Conservation (phyloP, 2,888 invertebrate genomes). For the Lumbricus terrestris region DNA sequence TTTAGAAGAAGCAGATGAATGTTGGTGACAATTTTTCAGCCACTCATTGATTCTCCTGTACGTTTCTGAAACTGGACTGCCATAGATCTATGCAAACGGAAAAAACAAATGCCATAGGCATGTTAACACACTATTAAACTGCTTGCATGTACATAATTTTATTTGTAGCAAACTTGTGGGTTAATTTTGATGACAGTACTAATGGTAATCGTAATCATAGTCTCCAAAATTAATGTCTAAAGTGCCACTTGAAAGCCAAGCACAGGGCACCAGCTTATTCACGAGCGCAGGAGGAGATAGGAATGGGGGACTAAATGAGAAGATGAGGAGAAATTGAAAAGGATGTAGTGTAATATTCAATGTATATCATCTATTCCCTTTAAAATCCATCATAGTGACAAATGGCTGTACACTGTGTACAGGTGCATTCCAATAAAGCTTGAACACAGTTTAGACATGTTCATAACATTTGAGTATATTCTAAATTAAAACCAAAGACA, state of each 20-base stretch:
- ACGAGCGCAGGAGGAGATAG: background rate
- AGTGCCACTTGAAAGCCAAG: too few relatives aligned
- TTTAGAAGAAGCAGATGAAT: background rate
- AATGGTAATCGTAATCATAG: too few relatives aligned
- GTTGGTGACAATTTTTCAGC: constrained; percentile 13
- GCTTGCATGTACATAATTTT: too few relatives aligned
- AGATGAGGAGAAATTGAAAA: background rate
- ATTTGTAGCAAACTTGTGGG: background rate
- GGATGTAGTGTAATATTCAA: background rate
- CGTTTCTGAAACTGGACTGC: background rate
- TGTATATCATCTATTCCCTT: background rate
- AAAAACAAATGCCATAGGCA: background rate
- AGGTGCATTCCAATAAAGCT: too few relatives aligned
- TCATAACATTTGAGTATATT: too few relatives aligned
- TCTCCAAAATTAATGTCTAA: too few relatives aligned
- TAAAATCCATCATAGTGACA: too few relatives aligned
- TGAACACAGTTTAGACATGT: too few relatives aligned
- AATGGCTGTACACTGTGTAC: too few relatives aligned
- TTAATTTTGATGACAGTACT: background rate
- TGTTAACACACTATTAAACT: background rate
- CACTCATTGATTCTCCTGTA: background rate
- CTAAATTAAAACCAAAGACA: too few relatives aligned
- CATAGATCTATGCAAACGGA: background rate
- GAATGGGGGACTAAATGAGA: background rate
- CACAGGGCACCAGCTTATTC: too few relatives aligned